These are phyloP conservation scores for Gallinago paraguaiae DNA, from an alignment of 2,113 vertebrate species.

Conservation along the genomic window DNA sequence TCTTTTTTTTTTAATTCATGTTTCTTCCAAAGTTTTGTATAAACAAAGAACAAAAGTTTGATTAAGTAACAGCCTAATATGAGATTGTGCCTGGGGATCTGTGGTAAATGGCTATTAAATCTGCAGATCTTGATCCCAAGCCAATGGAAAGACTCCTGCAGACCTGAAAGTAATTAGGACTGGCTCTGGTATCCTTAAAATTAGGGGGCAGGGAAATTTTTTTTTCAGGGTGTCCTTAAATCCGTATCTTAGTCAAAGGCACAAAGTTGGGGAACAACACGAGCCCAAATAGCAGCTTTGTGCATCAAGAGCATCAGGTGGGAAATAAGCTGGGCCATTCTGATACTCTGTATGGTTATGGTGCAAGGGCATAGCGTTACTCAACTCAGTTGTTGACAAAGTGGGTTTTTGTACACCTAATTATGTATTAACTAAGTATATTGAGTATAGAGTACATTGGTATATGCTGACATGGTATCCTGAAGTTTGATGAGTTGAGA, in stretches of 20 bases:
- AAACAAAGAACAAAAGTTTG: slow-evolving; percentile 23
- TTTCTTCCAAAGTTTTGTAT: neutral
- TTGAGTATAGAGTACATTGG: neutral
- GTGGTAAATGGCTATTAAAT: slow-evolving; percentile 2
- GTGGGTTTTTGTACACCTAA: fast-evolving
- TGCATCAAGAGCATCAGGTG: neutral
- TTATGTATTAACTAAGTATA: neutral
- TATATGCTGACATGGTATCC: neutral
- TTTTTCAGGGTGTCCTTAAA: neutral
- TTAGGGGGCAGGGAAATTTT: neutral
- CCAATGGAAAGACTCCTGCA: slow-evolving; percentile 24
- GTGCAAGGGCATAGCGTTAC: neutral
- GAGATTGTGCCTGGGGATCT: slow-evolving; percentile 2
- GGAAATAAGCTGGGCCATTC: neutral
- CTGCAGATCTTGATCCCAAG: slow-evolving; percentile 13
- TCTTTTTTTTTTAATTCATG: neutral
- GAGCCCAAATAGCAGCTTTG: neutral
- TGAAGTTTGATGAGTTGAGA: neutral
- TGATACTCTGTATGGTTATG: fast-evolving
- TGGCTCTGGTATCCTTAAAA: neutral
- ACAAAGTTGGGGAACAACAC: neutral
- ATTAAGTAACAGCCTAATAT: slow-evolving; percentile 34
- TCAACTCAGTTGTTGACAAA: neutral
- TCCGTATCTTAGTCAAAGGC: neutral
- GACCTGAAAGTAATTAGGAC: slow-evolving; percentile 5